A percentile compares a stretch with the other conserved stretches of the same genome.
These are phyloP conservation scores for Scelioninae gen. 1 DNA, from an alignment of 2,888 invertebrate genomes.

Conservation along the genomic window DNA sequence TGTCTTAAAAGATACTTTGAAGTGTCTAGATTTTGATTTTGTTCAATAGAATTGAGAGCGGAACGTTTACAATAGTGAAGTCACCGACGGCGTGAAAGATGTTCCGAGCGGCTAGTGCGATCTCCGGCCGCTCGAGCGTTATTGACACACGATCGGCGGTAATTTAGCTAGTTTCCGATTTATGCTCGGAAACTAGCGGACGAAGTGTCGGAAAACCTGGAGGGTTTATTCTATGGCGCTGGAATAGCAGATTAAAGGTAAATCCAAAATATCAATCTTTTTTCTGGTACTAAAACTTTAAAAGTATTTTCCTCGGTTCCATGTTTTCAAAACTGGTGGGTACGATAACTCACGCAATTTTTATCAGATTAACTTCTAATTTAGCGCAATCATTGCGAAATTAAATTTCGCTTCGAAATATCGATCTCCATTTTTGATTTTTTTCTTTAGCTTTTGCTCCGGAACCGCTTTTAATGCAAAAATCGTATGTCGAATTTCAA, in stretches of 20 bases:
- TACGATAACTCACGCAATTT: slow-evolving; percentile 14
- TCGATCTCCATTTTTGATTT: neutral
- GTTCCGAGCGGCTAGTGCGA: slow-evolving; percentile 1
- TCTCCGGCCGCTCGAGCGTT: too few species aligned
- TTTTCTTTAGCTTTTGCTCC: slow-evolving; percentile 10
- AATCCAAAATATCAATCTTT: neutral
- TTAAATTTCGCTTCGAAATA: neutral
- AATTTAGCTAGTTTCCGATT: too few species aligned
- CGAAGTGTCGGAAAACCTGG: slow-evolving; percentile 12
- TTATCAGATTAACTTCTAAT: slow-evolving; percentile 13
- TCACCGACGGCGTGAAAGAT: slow-evolving; percentile 14
- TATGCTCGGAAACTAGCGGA: slow-evolving; percentile 1
- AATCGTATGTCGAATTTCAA: too few species aligned
- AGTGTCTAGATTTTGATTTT: slow-evolving; percentile 17
- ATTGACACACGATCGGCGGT: too few species aligned
- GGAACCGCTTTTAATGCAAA: too few species aligned
- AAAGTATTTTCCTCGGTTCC: neutral
- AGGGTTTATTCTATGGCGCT: slow-evolving; percentile 15
- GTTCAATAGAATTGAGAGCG: slow-evolving; percentile 2
- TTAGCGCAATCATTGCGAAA: slow-evolving; percentile 7
- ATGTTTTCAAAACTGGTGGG: slow-evolving; percentile 18
- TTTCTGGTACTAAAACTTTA: neutral
- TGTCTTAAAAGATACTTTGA: slow-evolving; percentile 1
- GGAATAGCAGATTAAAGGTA: too few species aligned
- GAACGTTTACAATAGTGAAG: slow-evolving; percentile 16